A percentile compares a stretch with the other conserved stretches of the same genome.
These are phyloP conservation scores for Colaptes auratus DNA, from an alignment of 2,113 vertebrate genomes.

Conservation along the genomic window DNA sequence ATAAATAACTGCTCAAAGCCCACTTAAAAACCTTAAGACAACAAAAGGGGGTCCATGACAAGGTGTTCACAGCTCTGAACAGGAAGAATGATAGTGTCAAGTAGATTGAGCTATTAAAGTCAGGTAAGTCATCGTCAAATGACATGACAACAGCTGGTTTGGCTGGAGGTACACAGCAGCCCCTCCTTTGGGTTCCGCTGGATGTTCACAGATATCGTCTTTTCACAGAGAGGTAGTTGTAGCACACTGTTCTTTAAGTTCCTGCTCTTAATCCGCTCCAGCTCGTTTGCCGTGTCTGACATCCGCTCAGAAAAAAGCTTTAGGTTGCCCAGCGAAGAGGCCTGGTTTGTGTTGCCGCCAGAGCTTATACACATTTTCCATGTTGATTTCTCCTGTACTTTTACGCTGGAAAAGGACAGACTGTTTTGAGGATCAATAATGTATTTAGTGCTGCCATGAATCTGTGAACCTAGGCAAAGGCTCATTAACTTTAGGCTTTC, in stretches of 20 bases:
- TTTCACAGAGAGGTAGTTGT: slow-evolving; percentile 99
- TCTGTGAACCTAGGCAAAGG: slow-evolving; percentile 90
- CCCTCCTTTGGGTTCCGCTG: slow-evolving; percentile 90
- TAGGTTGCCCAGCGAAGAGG: slow-evolving; percentile 39
- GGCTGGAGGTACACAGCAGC: slow-evolving; percentile 88
- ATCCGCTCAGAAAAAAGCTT: slow-evolving; percentile 84
- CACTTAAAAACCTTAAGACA: slow-evolving; percentile 69
- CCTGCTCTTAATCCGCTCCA: slow-evolving; percentile 85
- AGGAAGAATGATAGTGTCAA: slow-evolving; percentile 65
- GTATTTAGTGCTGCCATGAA: slow-evolving; percentile 82
- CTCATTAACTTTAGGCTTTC: slow-evolving; percentile 94
- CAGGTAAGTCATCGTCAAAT: slow-evolving; percentile 78
- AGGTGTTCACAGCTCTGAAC: slow-evolving; percentile 70
- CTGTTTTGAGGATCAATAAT: slow-evolving; percentile 84
- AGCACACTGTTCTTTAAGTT: slow-evolving; percentile 91
- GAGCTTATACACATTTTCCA: slow-evolving; percentile 95
- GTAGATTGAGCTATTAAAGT: slow-evolving; percentile 53
- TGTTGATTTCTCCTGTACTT: slow-evolving; percentile 89
- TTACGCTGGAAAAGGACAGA: slow-evolving; percentile 84
- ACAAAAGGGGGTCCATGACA: slow-evolving; percentile 59
- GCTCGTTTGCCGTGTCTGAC: slow-evolving; percentile 74
- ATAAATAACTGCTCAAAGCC: slow-evolving; percentile 81
- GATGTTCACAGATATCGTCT: slow-evolving; percentile 98
- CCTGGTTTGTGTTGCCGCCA: slow-evolving; percentile 73
- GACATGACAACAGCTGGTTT: slow-evolving; percentile 95